phyloP scores from a whole-genome alignment of 2,888 invertebrate genomes.

The Serrognathus titanus region DNA sequence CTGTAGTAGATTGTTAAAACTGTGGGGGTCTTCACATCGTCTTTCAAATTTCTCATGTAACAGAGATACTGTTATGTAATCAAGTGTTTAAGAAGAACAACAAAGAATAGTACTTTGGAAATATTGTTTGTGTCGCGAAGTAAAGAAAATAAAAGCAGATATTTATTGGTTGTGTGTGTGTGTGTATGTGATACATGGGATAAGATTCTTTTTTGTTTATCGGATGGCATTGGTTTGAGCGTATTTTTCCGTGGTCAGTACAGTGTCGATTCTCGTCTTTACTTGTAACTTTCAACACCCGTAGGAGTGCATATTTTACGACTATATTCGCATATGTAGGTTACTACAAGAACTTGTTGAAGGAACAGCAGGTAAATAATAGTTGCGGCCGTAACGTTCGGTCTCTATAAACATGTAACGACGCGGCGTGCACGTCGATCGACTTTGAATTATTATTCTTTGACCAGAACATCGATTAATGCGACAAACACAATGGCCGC shows the following conservation, averaged over 20 bases:
- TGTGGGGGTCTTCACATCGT: too few relatives aligned
- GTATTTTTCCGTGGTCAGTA: background rate
- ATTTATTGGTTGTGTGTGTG: background rate
- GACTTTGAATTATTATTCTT: conserved; percentile 32
- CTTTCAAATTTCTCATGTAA: too few relatives aligned
- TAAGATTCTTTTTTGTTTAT: background rate
- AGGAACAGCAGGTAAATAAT: conserved; percentile 8
- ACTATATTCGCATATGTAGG: conserved; percentile 13
- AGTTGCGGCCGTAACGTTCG: conserved; percentile 2
- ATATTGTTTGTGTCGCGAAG: too few relatives aligned
- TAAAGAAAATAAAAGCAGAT: too few relatives aligned
- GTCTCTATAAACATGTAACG: conserved; percentile 9
- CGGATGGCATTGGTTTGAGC: background rate
- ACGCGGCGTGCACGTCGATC: conserved; percentile 25
- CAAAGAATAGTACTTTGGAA: too few relatives aligned
- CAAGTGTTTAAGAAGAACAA: too few relatives aligned
- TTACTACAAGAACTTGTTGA: conserved; percentile 14
- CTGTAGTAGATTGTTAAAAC: too few relatives aligned
- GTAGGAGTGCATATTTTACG: conserved; percentile 7
- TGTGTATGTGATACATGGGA: background rate
- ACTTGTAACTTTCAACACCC: background rate
- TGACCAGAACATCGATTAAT: conserved; percentile 32
- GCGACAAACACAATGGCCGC: conserved; percentile 32
- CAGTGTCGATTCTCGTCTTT: background rate
- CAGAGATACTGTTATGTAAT: too few relatives aligned